Evolutionary conservation across 2,888 invertebrate genomes (phyloP), one percentile per base, ranked within the genome.

Genomic region (Drosophila melanocephala): DNA sequence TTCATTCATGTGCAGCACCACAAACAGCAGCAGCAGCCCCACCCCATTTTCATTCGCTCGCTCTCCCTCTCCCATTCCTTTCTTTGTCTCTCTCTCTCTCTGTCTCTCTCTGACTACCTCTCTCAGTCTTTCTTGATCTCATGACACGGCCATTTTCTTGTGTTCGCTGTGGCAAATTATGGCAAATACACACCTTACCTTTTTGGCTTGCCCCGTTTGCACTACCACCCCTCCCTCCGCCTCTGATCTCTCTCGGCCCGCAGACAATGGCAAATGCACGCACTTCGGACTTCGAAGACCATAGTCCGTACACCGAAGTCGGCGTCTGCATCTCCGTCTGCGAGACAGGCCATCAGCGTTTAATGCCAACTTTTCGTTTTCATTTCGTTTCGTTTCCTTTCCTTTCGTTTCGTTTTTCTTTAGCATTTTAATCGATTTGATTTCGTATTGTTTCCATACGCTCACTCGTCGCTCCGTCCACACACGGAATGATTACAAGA

Each of bases 101-200:
- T 30, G 42, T 50, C 6, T 28, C 39, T 12, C 22, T 26, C n/a
- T 63, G 33, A 10, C 53, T 6, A 10, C 14, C 42, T 37, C 16
- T 3, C 16, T 42, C 14, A n/a, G 56, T 44, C 19, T 26, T 16
- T n/a, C 28, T 57, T 57, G 57, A 39, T 39, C 51, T 28, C 32
- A 28, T 28, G 57, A 42, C 56, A 63, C 68, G 65, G 64, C 71
- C 65, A 76, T 74, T 71, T 81, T 67, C 39, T 64, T 81, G 87
- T 85, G 83, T 91, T 81, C 83, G 84, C 81, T 89, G 84, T 90
- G 92, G 89, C 89, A 91, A 91, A 91, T 91, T 91, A 91, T 91
- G 90, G 88, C 90, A 90, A 89, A 90, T 91, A 91, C 91, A 91
- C 91, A 91, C 92, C 91, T 92, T 89, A 59, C 60, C 70, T 70